These are phyloP conservation scores for Umimayanthus kanabou DNA, from an alignment of 92 coral and sea anemone genomes.

Conservation along the genomic window DNA sequence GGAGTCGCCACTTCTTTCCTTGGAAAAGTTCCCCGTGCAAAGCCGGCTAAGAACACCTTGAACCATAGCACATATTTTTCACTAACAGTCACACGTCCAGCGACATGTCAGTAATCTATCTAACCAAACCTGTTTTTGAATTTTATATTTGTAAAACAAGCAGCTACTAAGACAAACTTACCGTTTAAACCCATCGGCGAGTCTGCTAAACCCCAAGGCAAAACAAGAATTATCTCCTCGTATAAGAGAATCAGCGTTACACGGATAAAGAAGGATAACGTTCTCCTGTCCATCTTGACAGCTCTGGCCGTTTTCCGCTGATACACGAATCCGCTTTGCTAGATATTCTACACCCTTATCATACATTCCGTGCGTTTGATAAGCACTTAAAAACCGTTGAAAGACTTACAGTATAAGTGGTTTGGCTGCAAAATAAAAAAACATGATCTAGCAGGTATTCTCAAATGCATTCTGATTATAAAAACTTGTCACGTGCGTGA, in stretches of 20 bases:
- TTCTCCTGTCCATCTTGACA: background rate
- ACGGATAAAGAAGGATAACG: background rate
- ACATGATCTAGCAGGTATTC: conserved; percentile 15
- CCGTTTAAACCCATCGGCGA: conserved; percentile 1
- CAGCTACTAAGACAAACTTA: background rate
- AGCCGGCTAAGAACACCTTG: background rate
- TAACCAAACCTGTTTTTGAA: background rate
- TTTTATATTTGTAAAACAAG: background rate
- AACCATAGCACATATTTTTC: background rate
- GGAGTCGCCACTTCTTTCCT: background rate
- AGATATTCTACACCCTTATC: conserved; percentile 14
- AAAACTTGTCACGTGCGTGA: background rate
- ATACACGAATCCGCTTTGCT: background rate
- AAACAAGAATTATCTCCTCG: background rate
- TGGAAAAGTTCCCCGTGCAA: background rate
- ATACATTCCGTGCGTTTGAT: conserved; percentile 17
- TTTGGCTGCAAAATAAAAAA: conserved; percentile 1
- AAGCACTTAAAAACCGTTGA: conserved; percentile 26
- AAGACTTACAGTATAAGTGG: conserved; percentile 26
- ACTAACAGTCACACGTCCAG: background rate
- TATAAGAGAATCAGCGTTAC: background rate
- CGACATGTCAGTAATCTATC: background rate
- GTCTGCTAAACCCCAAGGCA: background rate
- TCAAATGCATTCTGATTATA: background rate
- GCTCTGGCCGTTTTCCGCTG: background rate